Evolutionary conservation across 1,140 invertebrate species (phyloP).

Genomic region (Frieseomelitta varia): DNA sequence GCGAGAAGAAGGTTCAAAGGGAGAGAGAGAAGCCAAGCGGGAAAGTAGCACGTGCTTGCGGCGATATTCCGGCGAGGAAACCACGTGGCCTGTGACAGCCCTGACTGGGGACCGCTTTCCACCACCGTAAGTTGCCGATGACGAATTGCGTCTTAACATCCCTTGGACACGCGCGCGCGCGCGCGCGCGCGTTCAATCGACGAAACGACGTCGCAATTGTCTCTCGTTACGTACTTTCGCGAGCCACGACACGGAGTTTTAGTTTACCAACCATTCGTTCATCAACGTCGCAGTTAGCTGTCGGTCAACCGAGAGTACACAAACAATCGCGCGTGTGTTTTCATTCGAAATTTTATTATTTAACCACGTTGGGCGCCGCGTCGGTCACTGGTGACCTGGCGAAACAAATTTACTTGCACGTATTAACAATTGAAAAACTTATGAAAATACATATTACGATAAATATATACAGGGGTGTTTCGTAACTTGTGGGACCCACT

Average conservation of each 20-base stretch:
- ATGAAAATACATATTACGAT: no score
- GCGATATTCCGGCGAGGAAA: constrained; percentile 31
- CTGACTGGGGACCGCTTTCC: not conserved
- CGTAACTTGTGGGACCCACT: no score
- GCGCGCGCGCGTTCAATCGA: not conserved
- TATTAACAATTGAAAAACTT: no score
- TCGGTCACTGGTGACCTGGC: no score
- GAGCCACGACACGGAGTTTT: no score
- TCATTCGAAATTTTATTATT: constrained; percentile 29
- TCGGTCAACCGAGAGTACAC: not conserved
- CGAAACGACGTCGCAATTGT: no score
- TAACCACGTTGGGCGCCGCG: not conserved
- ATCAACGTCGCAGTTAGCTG: not conserved
- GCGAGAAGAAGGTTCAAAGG: no score
- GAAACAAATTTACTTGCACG: no score
- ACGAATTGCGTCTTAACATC: not conserved
- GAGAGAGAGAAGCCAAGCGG: not conserved
- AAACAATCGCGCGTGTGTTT: not conserved
- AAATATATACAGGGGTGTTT: no score
- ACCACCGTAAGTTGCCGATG: constrained; percentile 35
- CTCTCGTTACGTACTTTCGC: no score
- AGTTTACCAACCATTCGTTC: no score
- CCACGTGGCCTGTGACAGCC: constrained; percentile 52
- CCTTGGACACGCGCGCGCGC: no score
- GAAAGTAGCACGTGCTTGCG: constrained; percentile 55